These are phyloP conservation scores for Chondrosia reniformis DNA, from an alignment of 37 sponge, comb jelly and placozoan genomes.

Conservation along the genomic window DNA sequence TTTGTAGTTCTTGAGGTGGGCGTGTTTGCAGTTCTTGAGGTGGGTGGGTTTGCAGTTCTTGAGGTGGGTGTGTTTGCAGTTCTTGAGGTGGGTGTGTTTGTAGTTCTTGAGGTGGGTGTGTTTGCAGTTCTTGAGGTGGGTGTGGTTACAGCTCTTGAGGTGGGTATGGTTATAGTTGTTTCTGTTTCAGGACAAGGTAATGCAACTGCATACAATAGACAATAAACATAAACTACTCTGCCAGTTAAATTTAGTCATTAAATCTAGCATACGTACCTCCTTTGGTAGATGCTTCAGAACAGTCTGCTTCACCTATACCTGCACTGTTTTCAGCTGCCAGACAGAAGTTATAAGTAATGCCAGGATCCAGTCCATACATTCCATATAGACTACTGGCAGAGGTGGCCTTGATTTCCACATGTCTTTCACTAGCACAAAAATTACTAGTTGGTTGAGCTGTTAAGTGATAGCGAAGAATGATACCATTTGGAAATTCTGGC, in stretches of 20 bases:
- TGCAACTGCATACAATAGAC: background rate
- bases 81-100: background rate
- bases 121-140: background rate
- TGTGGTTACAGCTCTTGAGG: background rate
- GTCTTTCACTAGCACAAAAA: background rate
- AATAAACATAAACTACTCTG: background rate
- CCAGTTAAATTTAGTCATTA: too few relatives aligned
- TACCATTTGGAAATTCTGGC: background rate
- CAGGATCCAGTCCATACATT: background rate
- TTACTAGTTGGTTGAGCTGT: background rate
- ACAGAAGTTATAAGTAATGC: background rate
- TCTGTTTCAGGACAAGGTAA: background rate
- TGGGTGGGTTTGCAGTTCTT: background rate
- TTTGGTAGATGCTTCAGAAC: background rate
- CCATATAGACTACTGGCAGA: background rate
- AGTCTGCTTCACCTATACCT: background rate
- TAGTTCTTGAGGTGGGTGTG: background rate
- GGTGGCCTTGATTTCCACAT: background rate
- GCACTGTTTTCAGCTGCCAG: constrained; percentile 3
- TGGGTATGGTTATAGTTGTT: background rate
- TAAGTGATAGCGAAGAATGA: background rate
- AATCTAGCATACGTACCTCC: constrained; percentile 6
- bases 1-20: background rate
- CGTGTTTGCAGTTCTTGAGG: background rate
- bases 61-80: background rate